A percentile compares a stretch with the other conserved stretches of the same genome.
phyloP scores from a whole-genome alignment of 2,888 invertebrate species.

The Taphrorychus bicolor region DNA sequence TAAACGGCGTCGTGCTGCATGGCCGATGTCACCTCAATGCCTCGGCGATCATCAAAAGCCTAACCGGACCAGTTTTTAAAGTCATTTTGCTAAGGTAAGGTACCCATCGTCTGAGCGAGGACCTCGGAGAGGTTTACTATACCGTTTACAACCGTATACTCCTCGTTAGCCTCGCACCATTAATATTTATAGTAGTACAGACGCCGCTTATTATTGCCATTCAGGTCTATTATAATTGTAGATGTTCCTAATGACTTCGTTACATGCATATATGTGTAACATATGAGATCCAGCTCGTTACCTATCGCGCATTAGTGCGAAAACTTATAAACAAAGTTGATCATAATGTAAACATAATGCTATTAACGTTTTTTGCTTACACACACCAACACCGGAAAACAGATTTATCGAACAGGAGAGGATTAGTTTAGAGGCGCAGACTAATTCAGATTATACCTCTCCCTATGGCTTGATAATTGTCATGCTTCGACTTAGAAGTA shows the following conservation, averaged over 20 bases:
- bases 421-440: neutral
- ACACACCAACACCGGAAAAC: neutral
- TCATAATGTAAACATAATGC: neutral
- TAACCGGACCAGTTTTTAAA: constrained; percentile 83
- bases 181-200: no score
- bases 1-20: constrained; percentile 92
- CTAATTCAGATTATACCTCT: no score
- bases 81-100: constrained; percentile 83
- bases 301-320: neutral
- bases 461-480: no score
- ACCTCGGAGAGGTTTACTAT: neutral
- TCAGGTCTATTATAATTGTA: neutral
- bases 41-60: constrained; percentile 92
- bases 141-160: neutral
- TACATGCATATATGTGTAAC: neutral
- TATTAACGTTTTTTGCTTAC: neutral
- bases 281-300: no score
- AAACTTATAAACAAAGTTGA: neutral
- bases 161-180: neutral
- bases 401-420: neutral
- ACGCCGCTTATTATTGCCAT: no score
- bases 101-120: neutral
- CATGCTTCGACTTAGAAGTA: no score
- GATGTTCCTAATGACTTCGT: no score
- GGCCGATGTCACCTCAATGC: constrained; percentile 97